These are phyloP conservation scores for Yponomeuta sedellus DNA, from an alignment of 2,888 invertebrate species.

Conservation along the genomic window DNA sequence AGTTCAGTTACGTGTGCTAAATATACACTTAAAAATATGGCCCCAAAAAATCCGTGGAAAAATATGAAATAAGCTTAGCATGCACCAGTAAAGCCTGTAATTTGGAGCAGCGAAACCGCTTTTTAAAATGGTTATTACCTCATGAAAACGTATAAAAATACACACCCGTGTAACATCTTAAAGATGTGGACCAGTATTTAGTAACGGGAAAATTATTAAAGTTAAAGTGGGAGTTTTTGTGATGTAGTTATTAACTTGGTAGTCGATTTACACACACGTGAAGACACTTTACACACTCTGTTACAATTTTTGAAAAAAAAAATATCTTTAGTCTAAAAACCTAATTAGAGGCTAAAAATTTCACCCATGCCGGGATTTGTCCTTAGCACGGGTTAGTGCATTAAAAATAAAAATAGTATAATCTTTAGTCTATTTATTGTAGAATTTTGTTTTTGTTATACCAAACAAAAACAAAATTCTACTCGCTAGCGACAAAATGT, in stretches of 20 bases:
- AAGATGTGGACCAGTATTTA: slow-evolving; percentile 6
- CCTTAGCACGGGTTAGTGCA: too few relatives aligned
- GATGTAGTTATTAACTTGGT: not conserved
- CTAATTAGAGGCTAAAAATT: too few relatives aligned
- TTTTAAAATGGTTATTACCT: slow-evolving; percentile 15
- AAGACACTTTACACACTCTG: not conserved
- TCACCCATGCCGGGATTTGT: too few relatives aligned
- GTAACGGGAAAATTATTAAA: slow-evolving; percentile 7
- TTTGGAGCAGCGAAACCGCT: slow-evolving; percentile 16
- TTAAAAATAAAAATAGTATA: too few relatives aligned
- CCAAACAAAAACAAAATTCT: too few relatives aligned
- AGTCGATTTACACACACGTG: not conserved
- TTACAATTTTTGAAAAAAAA: too few relatives aligned
- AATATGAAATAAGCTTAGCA: slow-evolving; percentile 2
- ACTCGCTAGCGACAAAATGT: not conserved
- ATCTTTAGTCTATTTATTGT: too few relatives aligned
- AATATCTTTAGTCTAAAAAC: too few relatives aligned
- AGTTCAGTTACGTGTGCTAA: not conserved
- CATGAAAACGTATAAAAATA: slow-evolving; percentile 8
- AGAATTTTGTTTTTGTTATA: too few relatives aligned
- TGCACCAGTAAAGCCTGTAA: slow-evolving; percentile 19
- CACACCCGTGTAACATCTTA: slow-evolving; percentile 24
- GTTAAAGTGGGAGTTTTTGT: not conserved
- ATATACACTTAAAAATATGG: not conserved
- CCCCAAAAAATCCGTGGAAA: not conserved